Conservation (phyloP, 1,140 invertebrate species). For the Gerris buenoi region DNA sequence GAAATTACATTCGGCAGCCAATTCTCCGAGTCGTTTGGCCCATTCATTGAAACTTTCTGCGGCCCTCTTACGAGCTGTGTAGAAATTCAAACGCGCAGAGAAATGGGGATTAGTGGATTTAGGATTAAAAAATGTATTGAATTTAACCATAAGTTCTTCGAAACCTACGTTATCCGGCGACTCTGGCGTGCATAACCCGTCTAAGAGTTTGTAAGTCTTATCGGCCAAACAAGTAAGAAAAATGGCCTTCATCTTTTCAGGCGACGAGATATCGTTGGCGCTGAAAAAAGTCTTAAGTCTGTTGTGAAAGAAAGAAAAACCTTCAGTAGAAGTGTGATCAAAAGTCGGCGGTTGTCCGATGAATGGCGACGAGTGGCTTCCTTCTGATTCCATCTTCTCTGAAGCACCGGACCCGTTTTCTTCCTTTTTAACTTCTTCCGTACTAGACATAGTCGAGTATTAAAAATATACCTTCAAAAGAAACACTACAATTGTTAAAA, state of each 20-base stretch:
- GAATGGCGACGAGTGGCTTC: background rate
- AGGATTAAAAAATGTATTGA: background rate
- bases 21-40: background rate
- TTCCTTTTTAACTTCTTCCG: background rate
- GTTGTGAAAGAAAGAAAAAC: background rate
- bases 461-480: too few relatives aligned
- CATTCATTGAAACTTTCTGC: background rate
- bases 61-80: background rate
- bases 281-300: background rate
- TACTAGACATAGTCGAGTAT: too few relatives aligned
- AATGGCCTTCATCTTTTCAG: background rate
- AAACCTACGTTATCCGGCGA: background rate
- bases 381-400: background rate
- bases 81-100: background rate
- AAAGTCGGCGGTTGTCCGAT: background rate
- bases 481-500: too few relatives aligned
- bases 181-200: background rate
- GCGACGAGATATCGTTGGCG: background rate
- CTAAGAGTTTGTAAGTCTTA: background rate
- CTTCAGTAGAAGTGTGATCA: background rate
- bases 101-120: background rate
- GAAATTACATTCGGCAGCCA: background rate
- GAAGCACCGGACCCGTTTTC: background rate
- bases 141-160: background rate
- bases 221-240: background rate